Evolutionary conservation across 2,888 invertebrate species (phyloP).

Genomic region (Sinopyrophorus schimmeli): DNA sequence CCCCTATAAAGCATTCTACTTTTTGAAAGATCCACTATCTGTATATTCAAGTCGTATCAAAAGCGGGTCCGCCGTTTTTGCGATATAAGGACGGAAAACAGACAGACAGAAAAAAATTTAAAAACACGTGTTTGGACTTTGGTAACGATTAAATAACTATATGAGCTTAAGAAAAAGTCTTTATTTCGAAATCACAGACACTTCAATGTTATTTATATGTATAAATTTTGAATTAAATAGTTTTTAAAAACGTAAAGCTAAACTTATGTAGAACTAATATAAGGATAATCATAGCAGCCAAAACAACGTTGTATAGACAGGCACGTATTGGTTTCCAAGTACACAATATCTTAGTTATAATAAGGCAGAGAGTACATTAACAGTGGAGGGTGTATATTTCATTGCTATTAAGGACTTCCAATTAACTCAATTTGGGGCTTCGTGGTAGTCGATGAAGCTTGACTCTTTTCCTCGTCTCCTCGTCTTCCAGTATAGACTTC

Average conservation of each 20-base stretch:
- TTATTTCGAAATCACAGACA: too few species aligned
- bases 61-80: too few species aligned
- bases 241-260: constrained; percentile 27
- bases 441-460: constrained; percentile 18
- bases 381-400: constrained; percentile 44
- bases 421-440: constrained; percentile 46
- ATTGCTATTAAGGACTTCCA: constrained; percentile 44
- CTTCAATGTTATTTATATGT: too few species aligned
- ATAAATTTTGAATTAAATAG: too few species aligned
- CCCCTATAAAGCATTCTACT: too few species aligned
- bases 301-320: constrained; percentile 20
- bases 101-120: too few species aligned
- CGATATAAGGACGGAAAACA: too few species aligned
- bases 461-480: constrained; percentile 15
- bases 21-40: too few species aligned
- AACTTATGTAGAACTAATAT: constrained; percentile 6
- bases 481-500: constrained; percentile 3
- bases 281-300: constrained; percentile 12
- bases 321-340: constrained; percentile 40
- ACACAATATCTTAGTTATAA: constrained; percentile 41
- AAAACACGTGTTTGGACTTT: too few species aligned
- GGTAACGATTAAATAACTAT: too few species aligned
- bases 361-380: constrained; percentile 43
- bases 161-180: too few species aligned
- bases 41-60: too few species aligned